Conservation (phyloP, 2,888 invertebrate genomes). For the Bruchidius siliquastri region DNA sequence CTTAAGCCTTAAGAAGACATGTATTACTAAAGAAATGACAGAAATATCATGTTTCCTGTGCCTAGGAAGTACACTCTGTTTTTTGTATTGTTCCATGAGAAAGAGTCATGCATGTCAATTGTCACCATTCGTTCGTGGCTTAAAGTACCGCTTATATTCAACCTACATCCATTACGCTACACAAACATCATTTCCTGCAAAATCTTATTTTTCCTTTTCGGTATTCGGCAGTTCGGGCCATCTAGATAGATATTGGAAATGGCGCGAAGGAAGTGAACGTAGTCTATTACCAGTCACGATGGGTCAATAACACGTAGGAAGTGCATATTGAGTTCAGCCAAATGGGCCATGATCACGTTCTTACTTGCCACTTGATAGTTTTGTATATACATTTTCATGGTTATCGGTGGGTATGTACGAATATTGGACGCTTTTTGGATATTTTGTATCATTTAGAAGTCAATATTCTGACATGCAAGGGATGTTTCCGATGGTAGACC, state of each 20-base stretch:
- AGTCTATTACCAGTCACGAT: not conserved
- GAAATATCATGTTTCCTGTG: too few relatives aligned
- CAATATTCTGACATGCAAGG: not conserved
- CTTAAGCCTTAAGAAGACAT: too few relatives aligned
- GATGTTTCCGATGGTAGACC: too few relatives aligned
- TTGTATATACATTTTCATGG: not conserved
- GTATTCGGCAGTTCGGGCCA: not conserved
- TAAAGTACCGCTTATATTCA: too few relatives aligned
- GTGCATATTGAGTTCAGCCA: not conserved
- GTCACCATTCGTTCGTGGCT: too few relatives aligned
- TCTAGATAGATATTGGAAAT: not conserved
- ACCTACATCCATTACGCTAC: too few relatives aligned
- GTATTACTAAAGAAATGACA: too few relatives aligned
- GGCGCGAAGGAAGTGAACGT: not conserved
- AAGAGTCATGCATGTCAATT: too few relatives aligned
- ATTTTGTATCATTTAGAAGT: not conserved
- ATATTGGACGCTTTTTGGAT: not conserved
- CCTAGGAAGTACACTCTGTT: too few relatives aligned
- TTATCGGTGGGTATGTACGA: not conserved
- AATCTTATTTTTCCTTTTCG: not conserved
- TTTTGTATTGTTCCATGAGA: too few relatives aligned
- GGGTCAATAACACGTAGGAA: not conserved
- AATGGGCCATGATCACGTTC: not conserved
- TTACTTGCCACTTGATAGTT: not conserved
- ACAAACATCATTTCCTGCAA: not conserved